Evolutionary conservation across 2,888 invertebrate species (phyloP).

Genomic region (Harpalus rubripes): DNA sequence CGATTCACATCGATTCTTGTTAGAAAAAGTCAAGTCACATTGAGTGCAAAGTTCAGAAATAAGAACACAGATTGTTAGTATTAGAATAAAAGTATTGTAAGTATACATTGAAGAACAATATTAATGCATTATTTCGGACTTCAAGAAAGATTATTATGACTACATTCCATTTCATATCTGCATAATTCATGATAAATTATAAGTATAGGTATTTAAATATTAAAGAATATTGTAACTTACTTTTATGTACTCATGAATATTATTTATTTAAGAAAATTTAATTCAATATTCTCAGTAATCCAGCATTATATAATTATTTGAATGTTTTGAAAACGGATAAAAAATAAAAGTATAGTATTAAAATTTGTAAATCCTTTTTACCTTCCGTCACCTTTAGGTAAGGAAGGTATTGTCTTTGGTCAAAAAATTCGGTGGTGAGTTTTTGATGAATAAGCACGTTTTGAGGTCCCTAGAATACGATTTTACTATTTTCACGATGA

Average conservation of each 20-base stretch:
- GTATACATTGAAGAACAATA: background rate
- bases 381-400: too few relatives aligned
- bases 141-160: background rate
- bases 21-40: background rate
- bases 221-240: background rate
- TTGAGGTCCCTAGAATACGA: too few relatives aligned
- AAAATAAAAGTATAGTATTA: too few relatives aligned
- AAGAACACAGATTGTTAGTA: background rate
- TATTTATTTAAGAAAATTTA: background rate
- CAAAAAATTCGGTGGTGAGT: too few relatives aligned
- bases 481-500: too few relatives aligned
- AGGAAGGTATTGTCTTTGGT: too few relatives aligned
- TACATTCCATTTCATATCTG: background rate
- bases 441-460: too few relatives aligned
- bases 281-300: background rate
- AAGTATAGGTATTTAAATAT: too few relatives aligned
- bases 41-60: slow-evolving; percentile 2
- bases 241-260: background rate
- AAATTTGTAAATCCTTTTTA: too few relatives aligned
- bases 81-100: background rate
- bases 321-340: too few relatives aligned
- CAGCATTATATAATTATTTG: too few relatives aligned
- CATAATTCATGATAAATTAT: background rate
- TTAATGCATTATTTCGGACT: background rate
- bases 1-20: background rate